Percentiles rank a stretch among this genome's conserved stretches.
Conservation (phyloP, 2,797 vertebrate species). For the Neosilurus hyrtlii region DNA sequence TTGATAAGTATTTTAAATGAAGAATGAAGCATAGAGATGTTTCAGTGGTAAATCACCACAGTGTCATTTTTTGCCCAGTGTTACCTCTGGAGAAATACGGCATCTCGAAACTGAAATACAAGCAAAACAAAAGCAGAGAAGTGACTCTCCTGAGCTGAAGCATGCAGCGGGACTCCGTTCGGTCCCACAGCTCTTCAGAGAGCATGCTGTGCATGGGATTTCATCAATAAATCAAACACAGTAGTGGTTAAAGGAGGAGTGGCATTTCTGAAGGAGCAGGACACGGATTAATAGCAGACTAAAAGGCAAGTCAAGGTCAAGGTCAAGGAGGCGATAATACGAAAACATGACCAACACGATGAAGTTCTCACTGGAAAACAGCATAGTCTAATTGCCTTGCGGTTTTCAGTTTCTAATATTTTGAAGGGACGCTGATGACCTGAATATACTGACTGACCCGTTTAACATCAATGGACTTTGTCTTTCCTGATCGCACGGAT, state of each 20-base stretch:
- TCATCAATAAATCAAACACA: conserved; percentile 48
- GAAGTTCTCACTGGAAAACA: background rate
- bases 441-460: too few relatives aligned
- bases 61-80: conserved; percentile 3
- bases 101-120: conserved; percentile 25
- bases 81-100: background rate
- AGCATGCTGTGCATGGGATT: conserved; percentile 35
- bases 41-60: background rate
- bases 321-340: conserved; percentile 34
- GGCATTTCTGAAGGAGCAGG: conserved; percentile 31
- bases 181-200: conserved; percentile 13
- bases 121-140: conserved; percentile 32
- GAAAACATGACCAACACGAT: conserved; percentile 16
- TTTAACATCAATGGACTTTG: too few relatives aligned
- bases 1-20: background rate
- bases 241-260: conserved; percentile 35
- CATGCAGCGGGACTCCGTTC: conserved; percentile 3
- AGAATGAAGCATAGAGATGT: background rate
- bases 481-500: too few relatives aligned
- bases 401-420: background rate
- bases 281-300: conserved; percentile 34
- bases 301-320: conserved; percentile 21
- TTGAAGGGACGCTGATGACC: background rate
- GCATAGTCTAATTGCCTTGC: conserved; percentile 11
- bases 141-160: conserved; percentile 11